These are phyloP conservation scores for Pseudonaja textilis DNA, from an alignment of 2,113 vertebrate species.

Conservation along the genomic window DNA sequence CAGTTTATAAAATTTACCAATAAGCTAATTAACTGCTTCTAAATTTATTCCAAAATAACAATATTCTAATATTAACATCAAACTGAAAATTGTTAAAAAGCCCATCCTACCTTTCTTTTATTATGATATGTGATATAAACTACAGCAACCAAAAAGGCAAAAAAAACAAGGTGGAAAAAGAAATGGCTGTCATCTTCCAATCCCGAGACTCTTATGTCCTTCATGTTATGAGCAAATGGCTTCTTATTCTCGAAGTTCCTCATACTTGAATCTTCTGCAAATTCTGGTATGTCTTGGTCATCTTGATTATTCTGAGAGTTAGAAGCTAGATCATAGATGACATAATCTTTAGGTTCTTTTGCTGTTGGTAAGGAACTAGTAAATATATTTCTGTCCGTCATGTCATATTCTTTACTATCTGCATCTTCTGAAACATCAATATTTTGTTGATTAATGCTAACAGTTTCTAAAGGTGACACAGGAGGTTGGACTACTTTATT, in stretches of 20 bases:
- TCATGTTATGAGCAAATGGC: conserved; percentile 54
- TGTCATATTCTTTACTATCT: conserved; percentile 64
- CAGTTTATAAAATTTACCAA: not conserved
- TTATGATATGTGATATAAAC: conserved; percentile 95
- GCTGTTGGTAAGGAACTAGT: conserved; percentile 58
- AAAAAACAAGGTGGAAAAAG: conserved; percentile 90
- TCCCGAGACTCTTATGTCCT: conserved; percentile 65
- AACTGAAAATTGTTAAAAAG: fast-evolving
- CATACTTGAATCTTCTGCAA: conserved; percentile 45
- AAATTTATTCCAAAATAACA: not conserved
- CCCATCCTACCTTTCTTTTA: conserved; percentile 89
- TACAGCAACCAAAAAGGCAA: conserved; percentile 88
- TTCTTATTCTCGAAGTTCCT: conserved; percentile 24
- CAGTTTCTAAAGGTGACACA: conserved; percentile 23
- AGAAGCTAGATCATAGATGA: conserved; percentile 56
- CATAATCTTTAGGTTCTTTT: conserved; percentile 59
- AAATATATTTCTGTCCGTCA: conserved; percentile 42
- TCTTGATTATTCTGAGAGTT: conserved; percentile 58
- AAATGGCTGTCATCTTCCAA: conserved; percentile 89
- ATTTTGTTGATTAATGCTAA: conserved; percentile 47
- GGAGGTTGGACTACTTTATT: not conserved
- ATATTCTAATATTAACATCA: not conserved
- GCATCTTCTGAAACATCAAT: conserved; percentile 62
- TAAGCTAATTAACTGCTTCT: not conserved
- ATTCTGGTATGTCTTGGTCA: conserved; percentile 45